Base-by-base conservation (phyloP, 2,888 invertebrate species). In the Danaus chrysippus region DNA sequence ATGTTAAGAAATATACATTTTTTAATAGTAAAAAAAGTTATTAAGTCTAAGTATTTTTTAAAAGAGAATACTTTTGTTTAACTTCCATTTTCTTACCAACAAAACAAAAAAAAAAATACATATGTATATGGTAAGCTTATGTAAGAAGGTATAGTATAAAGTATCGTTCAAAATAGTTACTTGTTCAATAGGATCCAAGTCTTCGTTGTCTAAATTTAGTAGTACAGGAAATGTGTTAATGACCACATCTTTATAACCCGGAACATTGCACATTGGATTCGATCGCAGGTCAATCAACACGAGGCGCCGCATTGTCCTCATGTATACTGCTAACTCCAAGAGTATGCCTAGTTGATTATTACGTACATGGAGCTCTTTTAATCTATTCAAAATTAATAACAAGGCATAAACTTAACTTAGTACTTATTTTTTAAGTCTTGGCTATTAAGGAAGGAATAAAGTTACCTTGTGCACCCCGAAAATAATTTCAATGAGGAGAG, bases 401-500 rank as follows among this genome's bases (percentile, higher is more conserved):
- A 53, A 44, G 17, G 52, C 8, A 10, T 58, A 34, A 10, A 49
- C 9, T 46, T 46, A 54, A 34, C 6, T 34, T 34, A 34, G 23
- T 34, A 34, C 23, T 54, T n/a, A 46, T 15, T 46, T n/a, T 10
- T n/a, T 2, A 46, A n/a, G 15, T 46, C 12, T 43, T 43, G 43
- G 43, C 56, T 56, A 13, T 42, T n/a, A 42, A 12, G 9, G 44
- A 1, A 34, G 43, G 3, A 12, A 10, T 12, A 41, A 17, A 34
- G 6, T 65, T 71, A 86, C 90, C 88, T 81, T n/a, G 75, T 79
- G 69, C 89, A 89, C 10, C 78, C 85, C 54, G 89, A 81, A 66
- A 93, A 91, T 69, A 93, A 84, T 77, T 86, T 86, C 76, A 93
- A 78, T 0, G 91, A 87, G 2, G 81, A 85, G 43, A 94, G 73